Conservation (phyloP, 2,113 vertebrate genomes). For the Montifringilla adamsi region DNA sequence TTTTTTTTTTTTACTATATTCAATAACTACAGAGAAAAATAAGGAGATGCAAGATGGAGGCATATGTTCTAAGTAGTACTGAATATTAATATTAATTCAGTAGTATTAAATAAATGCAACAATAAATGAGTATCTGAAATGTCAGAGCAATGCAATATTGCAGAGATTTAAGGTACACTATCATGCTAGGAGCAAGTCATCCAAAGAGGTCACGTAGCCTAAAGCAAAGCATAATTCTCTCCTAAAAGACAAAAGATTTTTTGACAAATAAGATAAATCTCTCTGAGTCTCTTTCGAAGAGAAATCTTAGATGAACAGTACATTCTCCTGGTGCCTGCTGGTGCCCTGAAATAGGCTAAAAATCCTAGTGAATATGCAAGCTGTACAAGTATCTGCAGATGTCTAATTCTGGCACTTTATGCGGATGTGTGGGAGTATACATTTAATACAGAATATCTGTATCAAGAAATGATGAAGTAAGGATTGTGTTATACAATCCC, state of each 20-base stretch:
- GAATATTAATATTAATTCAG: background rate
- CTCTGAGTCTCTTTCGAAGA: background rate
- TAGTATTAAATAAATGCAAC: background rate
- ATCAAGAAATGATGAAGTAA: conserved; percentile 4
- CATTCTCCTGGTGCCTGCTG: conserved; percentile 4
- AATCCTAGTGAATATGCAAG: background rate
- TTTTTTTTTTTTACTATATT: background rate
- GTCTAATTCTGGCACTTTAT: background rate
- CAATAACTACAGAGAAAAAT: background rate
- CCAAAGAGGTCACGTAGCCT: background rate
- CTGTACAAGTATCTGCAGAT: conserved; percentile 2
- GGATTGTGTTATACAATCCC: background rate
- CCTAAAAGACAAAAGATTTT: background rate
- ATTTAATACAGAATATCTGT: background rate
- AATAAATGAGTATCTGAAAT: background rate
- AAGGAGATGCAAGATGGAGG: background rate
- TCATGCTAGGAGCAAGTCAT: background rate
- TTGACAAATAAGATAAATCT: background rate
- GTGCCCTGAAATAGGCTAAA: conserved; percentile 8
- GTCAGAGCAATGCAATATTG: background rate
- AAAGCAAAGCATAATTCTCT: background rate
- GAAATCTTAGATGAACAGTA: background rate
- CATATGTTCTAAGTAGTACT: background rate
- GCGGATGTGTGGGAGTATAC: background rate
- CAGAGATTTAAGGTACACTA: background rate